Base-by-base conservation (phyloP, 2,113 vertebrate species). In the Hydropotes inermis region DNA sequence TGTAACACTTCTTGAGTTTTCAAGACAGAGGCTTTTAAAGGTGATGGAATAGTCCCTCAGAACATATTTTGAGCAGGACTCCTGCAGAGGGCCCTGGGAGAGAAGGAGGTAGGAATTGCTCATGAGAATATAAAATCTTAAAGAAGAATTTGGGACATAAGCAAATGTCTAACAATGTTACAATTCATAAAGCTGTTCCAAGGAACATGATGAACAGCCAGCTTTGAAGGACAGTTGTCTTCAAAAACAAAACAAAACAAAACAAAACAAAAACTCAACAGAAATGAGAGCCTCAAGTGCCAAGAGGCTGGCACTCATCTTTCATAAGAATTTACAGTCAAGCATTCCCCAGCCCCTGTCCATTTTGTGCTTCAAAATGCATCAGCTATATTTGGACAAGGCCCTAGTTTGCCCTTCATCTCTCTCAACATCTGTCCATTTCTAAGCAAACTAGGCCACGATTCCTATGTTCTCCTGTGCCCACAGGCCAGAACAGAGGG, bases 341-440 rank as follows among this genome's bases (percentile, higher is more conserved):
- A 58, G 39, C 2, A 30, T 52, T 87, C 47, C 52, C 12, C 57
- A 23, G 5, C 12, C 27, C 17, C 27, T 52, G 17, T 57, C 61
- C 39, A 30, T 39, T 88, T 74, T 78, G 64, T 43, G 43, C 74
- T 95, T 95, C 84, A 76, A n/a, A 96, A 92, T 67, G 17, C 50
- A 79, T 36, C 28, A 5, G 5, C 36, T 33, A 60, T 50, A 33
- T 79, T 90, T 94, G 78, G 57, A 87, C 74, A 61, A 27, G 58
- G 45, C 23, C 39, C 7, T 87, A 1, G 14, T 33, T 92, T 87
- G 39, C 25, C 16, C 28, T 61, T 91, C 39, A 17, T 78, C 67
- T 95, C 36, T 60, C 64, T 55, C 87, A 96, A 61, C 50, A 89
- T 94, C 76, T 96, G 92, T 64, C 60, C n/a, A 67, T 88, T 92